Evolutionary conservation across 92 coral and sea anemone species (phyloP).

Genomic region (Palythoa caribaeorum): DNA sequence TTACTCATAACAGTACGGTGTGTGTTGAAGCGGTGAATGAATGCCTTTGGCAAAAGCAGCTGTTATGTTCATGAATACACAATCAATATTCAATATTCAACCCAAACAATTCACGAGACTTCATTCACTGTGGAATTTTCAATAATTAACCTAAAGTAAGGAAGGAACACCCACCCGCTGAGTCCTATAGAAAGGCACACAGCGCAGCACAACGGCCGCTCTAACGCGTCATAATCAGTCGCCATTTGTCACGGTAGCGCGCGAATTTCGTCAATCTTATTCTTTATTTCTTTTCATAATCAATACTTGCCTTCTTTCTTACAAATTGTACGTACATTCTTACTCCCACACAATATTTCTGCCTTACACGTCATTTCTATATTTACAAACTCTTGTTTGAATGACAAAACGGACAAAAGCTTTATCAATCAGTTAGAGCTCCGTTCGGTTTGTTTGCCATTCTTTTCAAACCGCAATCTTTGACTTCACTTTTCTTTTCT

Average conservation of each 20-base stretch:
- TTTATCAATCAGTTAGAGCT: no score
- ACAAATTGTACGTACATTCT: not conserved
- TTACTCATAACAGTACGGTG: not conserved
- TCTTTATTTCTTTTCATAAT: not conserved
- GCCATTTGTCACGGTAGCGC: not conserved
- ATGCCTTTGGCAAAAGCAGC: not conserved
- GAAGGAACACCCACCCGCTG: not conserved
- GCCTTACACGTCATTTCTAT: not conserved
- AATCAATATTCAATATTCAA: constrained; percentile 2
- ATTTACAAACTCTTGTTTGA: not conserved
- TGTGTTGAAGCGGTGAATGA: not conserved
- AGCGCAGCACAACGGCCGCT: not conserved
- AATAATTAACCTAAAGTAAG: not conserved
- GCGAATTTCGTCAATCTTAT: not conserved
- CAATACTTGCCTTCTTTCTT: not conserved
- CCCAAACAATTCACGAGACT: not conserved
- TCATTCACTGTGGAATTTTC: constrained; percentile 7
- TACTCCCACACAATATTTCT: not conserved
- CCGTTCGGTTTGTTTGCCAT: no score
- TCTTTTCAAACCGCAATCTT: no score
- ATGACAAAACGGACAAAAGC: not conserved
- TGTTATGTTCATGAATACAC: constrained; percentile 7
- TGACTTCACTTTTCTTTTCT: no score
- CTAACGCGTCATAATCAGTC: not conserved
- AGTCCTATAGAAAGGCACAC: not conserved